Conservation (phyloP, 2,797 vertebrate genomes). For the Hippocampus kuda region DNA sequence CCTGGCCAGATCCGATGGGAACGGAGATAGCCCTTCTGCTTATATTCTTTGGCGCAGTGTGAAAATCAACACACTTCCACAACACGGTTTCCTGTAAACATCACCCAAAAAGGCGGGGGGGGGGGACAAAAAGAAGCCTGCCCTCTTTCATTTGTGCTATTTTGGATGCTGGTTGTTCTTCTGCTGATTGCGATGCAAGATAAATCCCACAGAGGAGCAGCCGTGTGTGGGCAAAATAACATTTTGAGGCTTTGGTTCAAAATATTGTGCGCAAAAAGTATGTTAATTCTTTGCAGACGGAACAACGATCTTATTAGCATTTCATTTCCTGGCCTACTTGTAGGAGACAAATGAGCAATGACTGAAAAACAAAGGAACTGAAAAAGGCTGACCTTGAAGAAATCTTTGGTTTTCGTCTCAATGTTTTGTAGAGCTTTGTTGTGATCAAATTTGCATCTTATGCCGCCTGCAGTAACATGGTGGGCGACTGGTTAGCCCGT, state of each 20-base stretch:
- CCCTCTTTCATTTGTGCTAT: conserved; percentile 32
- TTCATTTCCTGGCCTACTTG: conserved; percentile 44
- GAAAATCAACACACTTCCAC: conserved; percentile 64
- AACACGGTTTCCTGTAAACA: conserved; percentile 39
- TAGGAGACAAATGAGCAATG: conserved; percentile 33
- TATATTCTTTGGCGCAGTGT: conserved; percentile 46
- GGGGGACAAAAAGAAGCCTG: not conserved
- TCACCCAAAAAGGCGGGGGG: conserved; percentile 6
- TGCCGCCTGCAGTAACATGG: not conserved
- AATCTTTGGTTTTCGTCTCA: conserved; percentile 17
- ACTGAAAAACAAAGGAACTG: conserved; percentile 24
- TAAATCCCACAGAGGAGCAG: conserved; percentile 9
- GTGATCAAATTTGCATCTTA: not conserved
- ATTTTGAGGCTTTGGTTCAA: conserved; percentile 23
- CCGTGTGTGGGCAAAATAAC: conserved; percentile 19
- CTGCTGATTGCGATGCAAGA: conserved; percentile 21
- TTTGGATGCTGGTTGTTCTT: conserved; percentile 32
- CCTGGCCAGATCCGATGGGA: conserved; percentile 60
- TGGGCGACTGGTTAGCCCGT: too few species aligned
- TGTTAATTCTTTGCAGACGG: conserved; percentile 36
- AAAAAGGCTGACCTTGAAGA: conserved; percentile 27
- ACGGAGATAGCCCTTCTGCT: conserved; percentile 55
- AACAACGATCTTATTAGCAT: conserved; percentile 27
- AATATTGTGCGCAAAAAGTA: conserved; percentile 40
- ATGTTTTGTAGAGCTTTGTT: not conserved